Conservation (phyloP, 2,888 invertebrate genomes). For the Phania funesta region DNA sequence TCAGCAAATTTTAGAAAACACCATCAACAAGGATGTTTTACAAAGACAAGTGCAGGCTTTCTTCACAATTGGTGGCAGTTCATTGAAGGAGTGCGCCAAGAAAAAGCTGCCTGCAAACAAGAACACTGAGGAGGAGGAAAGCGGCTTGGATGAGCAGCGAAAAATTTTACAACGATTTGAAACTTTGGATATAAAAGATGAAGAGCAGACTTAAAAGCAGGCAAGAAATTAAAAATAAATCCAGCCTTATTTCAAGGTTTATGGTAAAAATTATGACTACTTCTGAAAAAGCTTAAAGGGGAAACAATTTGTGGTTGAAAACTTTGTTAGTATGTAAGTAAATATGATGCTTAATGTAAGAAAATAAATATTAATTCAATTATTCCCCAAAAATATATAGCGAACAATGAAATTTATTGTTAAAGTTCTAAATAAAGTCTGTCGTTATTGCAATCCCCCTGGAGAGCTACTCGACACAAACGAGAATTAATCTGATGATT, state of each 20-base stretch:
- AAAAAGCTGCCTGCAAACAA: neutral
- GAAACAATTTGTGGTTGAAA: too few species aligned
- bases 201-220: conserved; percentile 20
- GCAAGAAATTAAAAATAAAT: neutral
- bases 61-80: conserved; percentile 82
- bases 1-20: conserved; percentile 79
- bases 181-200: conserved; percentile 64
- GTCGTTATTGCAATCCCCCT: too few species aligned
- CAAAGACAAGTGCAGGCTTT: conserved; percentile 88
- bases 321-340: too few species aligned
- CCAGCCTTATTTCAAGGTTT: neutral
- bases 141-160: neutral
- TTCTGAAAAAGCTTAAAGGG: too few species aligned
- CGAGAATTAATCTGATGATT: too few species aligned
- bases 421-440: too few species aligned
- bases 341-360: too few species aligned
- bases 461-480: too few species aligned
- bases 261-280: too few species aligned
- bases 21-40: conserved; percentile 79
- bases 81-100: conserved; percentile 64
- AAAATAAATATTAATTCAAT: too few species aligned
- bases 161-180: conserved; percentile 55
- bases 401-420: too few species aligned
- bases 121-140: neutral
- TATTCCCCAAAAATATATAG: too few species aligned